Conservation (phyloP, 1,140 invertebrate species). For the Drosophila parvula region DNA sequence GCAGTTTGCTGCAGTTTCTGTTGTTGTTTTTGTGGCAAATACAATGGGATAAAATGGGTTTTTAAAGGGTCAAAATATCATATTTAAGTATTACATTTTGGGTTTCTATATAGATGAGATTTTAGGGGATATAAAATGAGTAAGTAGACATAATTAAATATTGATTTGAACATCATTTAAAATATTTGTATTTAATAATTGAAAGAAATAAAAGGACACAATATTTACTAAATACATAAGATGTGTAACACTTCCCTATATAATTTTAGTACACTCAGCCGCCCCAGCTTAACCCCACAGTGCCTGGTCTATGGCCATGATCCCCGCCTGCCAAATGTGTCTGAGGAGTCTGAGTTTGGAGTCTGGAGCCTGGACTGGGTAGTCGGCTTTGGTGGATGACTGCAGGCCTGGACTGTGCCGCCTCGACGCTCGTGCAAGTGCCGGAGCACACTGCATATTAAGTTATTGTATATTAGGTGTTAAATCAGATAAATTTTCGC, state of each 20-base stretch:
- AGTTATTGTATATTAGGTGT: constrained; percentile 85
- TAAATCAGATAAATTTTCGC: constrained; percentile 85
- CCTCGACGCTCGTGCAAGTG: constrained; percentile 64
- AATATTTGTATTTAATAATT: background rate
- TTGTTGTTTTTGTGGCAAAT: constrained; percentile 22
- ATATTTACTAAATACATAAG: background rate
- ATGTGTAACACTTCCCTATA: background rate
- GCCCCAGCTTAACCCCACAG: constrained; percentile 5
- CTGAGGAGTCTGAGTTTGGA: constrained; percentile 1
- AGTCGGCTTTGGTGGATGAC: constrained; percentile 61
- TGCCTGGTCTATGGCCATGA: constrained; percentile 36
- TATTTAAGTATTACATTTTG: background rate
- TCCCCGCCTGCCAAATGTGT: constrained; percentile 23
- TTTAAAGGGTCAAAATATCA: background rate
- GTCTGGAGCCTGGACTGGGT: constrained; percentile 29
- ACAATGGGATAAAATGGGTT: constrained; percentile 47
- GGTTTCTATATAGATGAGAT: background rate
- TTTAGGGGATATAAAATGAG: background rate
- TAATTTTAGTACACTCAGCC: background rate
- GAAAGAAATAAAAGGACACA: rapidly evolving
- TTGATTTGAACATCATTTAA: background rate
- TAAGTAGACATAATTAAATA: background rate
- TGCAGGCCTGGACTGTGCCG: constrained; percentile 56
- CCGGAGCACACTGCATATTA: constrained; percentile 83
- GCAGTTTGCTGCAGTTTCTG: constrained; percentile 59